phyloP scores from a whole-genome alignment of 2,797 vertebrate genomes.

The Eupleurogrammus muticus region DNA sequence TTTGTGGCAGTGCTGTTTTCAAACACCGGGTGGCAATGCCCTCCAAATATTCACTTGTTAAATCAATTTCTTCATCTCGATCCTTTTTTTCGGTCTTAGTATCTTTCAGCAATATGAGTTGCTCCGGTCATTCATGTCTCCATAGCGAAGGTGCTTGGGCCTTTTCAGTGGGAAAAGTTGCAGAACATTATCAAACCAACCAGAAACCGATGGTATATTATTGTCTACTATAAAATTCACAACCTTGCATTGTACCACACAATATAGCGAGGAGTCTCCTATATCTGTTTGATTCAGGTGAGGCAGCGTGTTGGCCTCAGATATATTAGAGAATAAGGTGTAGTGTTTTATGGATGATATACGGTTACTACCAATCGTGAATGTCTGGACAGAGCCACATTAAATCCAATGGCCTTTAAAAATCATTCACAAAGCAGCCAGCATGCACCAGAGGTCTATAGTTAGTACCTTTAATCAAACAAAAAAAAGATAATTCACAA shows the following conservation, averaged over 20 bases:
- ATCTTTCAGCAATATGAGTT: too few relatives aligned
- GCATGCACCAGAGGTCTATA: background rate
- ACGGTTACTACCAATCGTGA: background rate
- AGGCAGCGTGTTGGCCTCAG: background rate
- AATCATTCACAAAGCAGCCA: background rate
- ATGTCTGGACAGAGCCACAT: background rate
- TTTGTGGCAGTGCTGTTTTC: slow-evolving; percentile 26
- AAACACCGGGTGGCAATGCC: slow-evolving; percentile 59
- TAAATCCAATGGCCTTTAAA: too few relatives aligned
- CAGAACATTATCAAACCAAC: background rate
- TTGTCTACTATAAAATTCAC: background rate
- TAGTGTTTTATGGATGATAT: background rate
- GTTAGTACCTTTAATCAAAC: background rate
- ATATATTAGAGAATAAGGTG: background rate
- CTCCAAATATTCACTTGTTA: slow-evolving; percentile 16
- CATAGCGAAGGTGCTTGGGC: background rate
- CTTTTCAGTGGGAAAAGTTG: too few relatives aligned
- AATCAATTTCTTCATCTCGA: background rate
- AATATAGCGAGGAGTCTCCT: background rate
- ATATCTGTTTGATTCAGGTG: background rate
- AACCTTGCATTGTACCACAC: too few relatives aligned
- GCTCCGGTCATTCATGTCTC: background rate
- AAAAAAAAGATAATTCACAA: background rate
- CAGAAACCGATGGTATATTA: too few relatives aligned
- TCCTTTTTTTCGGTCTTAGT: background rate